Conservation (phyloP, 1,140 invertebrate genomes). For the Triops longicaudatus region DNA sequence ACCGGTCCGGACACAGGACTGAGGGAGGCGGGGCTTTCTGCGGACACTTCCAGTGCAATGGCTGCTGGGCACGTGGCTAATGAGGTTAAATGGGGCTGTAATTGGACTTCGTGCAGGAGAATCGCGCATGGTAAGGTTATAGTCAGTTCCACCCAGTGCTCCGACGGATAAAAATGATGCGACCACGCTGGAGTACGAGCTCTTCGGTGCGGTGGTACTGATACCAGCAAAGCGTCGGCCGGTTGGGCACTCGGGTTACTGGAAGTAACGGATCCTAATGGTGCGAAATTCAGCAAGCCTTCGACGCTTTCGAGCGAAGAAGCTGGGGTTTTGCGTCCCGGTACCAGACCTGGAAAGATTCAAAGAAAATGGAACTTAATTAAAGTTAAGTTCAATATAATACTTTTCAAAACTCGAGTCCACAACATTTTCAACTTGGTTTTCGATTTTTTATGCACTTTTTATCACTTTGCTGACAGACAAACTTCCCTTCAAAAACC, state of each 20-base stretch:
- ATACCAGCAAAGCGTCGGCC: conserved; percentile 72
- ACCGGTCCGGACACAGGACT: conserved; percentile 59
- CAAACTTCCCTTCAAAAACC: too few species aligned
- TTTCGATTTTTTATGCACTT: too few species aligned
- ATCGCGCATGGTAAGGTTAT: conserved; percentile 82
- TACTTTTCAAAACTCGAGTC: too few species aligned
- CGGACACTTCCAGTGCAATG: conserved; percentile 70
- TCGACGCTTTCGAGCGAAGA: conserved; percentile 39
- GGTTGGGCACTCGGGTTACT: conserved; percentile 76
- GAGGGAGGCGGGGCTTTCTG: conserved; percentile 43
- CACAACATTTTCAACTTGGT: too few species aligned
- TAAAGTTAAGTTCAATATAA: too few species aligned
- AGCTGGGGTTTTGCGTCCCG: conserved; percentile 13
- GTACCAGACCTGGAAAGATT: too few species aligned
- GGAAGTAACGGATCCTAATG: conserved; percentile 67
- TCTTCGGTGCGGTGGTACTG: conserved; percentile 61
- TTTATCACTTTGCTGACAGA: too few species aligned
- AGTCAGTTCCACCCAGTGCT: conserved; percentile 74
- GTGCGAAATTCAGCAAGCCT: conserved; percentile 78
- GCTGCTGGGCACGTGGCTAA: conserved; percentile 79
- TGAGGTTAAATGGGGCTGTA: conserved; percentile 75
- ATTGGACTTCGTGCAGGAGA: conserved; percentile 74
- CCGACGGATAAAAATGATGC: conserved; percentile 86
- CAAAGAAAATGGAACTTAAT: too few species aligned
- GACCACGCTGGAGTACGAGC: conserved; percentile 81